These are phyloP conservation scores for Cremastinae sp. DNA, from an alignment of 2,888 invertebrate genomes.

Conservation along the genomic window DNA sequence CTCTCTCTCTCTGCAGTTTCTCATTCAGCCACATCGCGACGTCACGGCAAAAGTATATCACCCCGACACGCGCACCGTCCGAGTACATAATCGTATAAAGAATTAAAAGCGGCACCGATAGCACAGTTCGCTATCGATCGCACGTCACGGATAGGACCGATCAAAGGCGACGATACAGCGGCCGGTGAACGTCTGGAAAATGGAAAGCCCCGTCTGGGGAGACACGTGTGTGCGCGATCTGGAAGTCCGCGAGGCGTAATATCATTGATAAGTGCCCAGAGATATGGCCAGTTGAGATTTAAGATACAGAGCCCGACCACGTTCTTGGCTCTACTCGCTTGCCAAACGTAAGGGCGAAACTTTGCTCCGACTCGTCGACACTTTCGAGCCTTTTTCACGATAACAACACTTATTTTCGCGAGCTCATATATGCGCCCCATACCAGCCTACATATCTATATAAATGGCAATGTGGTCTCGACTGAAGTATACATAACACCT, in stretches of 20 bases:
- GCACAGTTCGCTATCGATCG: slow-evolving; percentile 61
- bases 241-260: slow-evolving; percentile 47
- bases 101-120: slow-evolving; percentile 29
- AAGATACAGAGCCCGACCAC: not conserved
- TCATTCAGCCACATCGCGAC: too few relatives aligned
- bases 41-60: slow-evolving; percentile 58
- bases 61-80: not conserved
- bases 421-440: too few relatives aligned
- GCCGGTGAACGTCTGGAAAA: slow-evolving; percentile 9
- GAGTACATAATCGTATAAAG: not conserved
- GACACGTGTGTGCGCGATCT: slow-evolving; percentile 28
- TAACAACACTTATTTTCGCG: too few relatives aligned
- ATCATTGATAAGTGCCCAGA: slow-evolving; percentile 56
- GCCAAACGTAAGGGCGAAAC: not conserved
- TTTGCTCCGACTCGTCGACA: too few relatives aligned
- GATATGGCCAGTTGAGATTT: slow-evolving; percentile 29
- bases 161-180: slow-evolving; percentile 57
- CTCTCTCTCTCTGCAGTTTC: too few relatives aligned
- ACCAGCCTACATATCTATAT: not conserved
- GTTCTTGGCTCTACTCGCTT: not conserved
- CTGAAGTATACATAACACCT: slow-evolving; percentile 11
- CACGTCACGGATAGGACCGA: slow-evolving; percentile 57
- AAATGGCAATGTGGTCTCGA: slow-evolving; percentile 6
- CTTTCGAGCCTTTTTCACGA: too few relatives aligned
- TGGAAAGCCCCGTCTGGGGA: not conserved